Percentiles rank a stretch among this genome's conserved stretches.
Conservation (phyloP, 2,113 vertebrate genomes). For the Apteryx owenii region DNA sequence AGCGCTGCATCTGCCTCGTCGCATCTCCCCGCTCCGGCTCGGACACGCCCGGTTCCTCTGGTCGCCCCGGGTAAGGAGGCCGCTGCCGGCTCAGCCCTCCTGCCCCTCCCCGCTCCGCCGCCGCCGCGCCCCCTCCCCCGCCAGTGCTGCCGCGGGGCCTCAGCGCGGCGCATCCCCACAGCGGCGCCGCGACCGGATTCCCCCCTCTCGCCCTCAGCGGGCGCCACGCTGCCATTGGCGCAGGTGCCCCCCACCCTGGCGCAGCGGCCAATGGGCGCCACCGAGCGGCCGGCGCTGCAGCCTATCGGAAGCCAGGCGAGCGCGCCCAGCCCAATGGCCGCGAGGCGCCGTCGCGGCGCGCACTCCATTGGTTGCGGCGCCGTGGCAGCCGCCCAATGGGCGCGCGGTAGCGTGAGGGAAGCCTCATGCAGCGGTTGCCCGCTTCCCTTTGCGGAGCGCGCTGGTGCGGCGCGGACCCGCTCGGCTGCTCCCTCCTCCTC, state of each 20-base stretch:
- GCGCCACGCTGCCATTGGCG: no score
- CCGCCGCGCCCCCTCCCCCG: no score
- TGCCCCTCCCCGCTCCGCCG: background rate
- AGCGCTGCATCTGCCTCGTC: no score
- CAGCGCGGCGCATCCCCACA: fast-evolving
- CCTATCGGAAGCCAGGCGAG: background rate
- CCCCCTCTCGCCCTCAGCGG: background rate
- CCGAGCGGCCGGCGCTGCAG: fast-evolving
- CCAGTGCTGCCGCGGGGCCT: background rate
- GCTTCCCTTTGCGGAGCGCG: slow-evolving; percentile 27
- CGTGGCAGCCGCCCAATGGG: slow-evolving; percentile 68
- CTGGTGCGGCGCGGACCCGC: background rate
- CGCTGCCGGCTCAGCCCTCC: fast-evolving
- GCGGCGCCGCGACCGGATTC: background rate
- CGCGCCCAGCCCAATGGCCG: background rate
- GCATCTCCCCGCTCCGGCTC: fast-evolving
- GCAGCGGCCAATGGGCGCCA: background rate
- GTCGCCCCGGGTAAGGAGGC: no score
- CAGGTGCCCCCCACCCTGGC: background rate
- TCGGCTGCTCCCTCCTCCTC: background rate
- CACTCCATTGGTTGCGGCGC: slow-evolving; percentile 50
- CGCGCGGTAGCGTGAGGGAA: background rate
- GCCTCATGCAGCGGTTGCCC: background rate
- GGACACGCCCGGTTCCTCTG: no score
- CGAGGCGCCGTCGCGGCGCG: fast-evolving